These are phyloP conservation scores for Heliconius sara DNA, from an alignment of 2,888 invertebrate genomes.

Conservation along the genomic window DNA sequence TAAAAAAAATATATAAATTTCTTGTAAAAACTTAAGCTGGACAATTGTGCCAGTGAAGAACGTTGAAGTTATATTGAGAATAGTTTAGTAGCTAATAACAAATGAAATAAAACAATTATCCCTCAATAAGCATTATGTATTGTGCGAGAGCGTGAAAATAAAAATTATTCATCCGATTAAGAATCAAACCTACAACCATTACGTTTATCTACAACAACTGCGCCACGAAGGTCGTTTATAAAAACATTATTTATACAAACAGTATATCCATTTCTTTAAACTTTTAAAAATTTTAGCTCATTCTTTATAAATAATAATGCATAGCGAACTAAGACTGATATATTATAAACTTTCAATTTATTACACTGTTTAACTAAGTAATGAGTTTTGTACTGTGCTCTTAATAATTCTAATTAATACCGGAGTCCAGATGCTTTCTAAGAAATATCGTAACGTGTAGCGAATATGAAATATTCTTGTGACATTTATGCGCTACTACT, in stretches of 20 bases:
- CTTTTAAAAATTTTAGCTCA: too few species aligned
- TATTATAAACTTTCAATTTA: constrained; percentile 40
- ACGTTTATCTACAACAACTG: too few species aligned
- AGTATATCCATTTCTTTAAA: background rate
- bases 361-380: constrained; percentile 32
- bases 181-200: too few species aligned
- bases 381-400: constrained; percentile 37
- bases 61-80: too few species aligned
- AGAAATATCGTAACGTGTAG: constrained; percentile 39
- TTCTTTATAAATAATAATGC: constrained; percentile 17
- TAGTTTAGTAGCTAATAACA: too few species aligned
- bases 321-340: constrained; percentile 31
- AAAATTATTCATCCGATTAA: too few species aligned
- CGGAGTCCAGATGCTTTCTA: constrained; percentile 42
- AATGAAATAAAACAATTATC: too few species aligned
- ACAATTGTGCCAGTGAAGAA: background rate
- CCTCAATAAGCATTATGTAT: too few species aligned
- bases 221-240: background rate
- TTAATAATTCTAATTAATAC: constrained; percentile 46
- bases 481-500: constrained; percentile 20
- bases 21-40: background rate
- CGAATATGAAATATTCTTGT: constrained; percentile 42
- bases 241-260: constrained; percentile 1
- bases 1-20: background rate
- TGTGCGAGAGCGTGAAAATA: too few species aligned